phyloP scores from a whole-genome alignment of 2,888 invertebrate species.

The Beris chalybata region DNA sequence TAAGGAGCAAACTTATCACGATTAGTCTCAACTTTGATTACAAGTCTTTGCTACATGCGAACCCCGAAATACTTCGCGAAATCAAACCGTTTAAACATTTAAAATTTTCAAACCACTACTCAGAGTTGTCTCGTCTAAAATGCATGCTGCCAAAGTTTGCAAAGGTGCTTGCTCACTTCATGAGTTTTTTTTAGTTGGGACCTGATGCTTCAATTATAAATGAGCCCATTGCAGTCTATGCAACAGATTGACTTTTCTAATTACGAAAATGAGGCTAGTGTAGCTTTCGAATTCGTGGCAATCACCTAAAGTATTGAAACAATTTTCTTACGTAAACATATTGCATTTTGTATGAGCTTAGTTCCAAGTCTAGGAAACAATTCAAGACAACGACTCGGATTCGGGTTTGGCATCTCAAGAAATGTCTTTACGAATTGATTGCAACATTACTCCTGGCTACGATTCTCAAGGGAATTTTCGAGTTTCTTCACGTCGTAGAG shows the following conservation, averaged over 20 bases:
- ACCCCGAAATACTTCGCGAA: too few species aligned
- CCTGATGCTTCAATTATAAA: slow-evolving; percentile 4
- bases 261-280: slow-evolving; percentile 15
- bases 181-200: neutral
- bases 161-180: too few species aligned
- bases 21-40: too few species aligned
- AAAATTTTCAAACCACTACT: too few species aligned
- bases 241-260: slow-evolving; percentile 30
- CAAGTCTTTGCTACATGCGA: too few species aligned
- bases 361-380: slow-evolving; percentile 22
- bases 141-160: too few species aligned
- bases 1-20: too few species aligned
- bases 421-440: slow-evolving; percentile 22
- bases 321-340: slow-evolving; percentile 27
- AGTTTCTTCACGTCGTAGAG: neutral
- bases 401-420: neutral
- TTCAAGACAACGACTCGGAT: neutral
- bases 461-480: slow-evolving; percentile 16
- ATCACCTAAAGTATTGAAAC: slow-evolving; percentile 24
- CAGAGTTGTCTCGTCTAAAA: too few species aligned
- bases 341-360: slow-evolving; percentile 34
- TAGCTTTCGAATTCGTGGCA: neutral
- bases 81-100: too few species aligned
- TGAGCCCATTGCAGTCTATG: slow-evolving; percentile 15
- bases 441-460: slow-evolving; percentile 16